phyloP scores from a whole-genome alignment of 2,888 invertebrate species.

The Tipula lateralis region DNA sequence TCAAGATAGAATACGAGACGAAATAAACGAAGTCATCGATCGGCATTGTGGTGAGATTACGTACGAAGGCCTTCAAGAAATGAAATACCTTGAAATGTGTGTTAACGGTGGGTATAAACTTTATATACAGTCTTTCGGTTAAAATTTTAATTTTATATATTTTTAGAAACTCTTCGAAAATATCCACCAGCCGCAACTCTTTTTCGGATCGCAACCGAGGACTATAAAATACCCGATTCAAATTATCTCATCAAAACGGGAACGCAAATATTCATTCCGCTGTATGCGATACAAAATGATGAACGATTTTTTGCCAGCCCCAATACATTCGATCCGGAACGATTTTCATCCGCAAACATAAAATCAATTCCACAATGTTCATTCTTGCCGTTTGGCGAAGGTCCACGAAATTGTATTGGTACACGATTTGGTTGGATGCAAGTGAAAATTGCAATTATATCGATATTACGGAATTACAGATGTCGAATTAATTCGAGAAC shows the following conservation, averaged over 20 bases:
- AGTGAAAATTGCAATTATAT: constrained; percentile 12
- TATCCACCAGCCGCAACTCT: background rate
- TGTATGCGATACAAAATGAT: constrained; percentile 30
- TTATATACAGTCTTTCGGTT: background rate
- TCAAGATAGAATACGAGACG: constrained; percentile 30
- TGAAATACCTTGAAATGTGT: constrained; percentile 20
- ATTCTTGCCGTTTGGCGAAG: constrained; percentile 34
- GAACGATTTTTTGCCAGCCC: constrained; percentile 30
- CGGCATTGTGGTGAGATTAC: background rate
- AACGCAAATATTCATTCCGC: constrained; percentile 29
- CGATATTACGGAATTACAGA: background rate
- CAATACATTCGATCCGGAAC: constrained; percentile 30
- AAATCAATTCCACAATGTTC: constrained; percentile 27
- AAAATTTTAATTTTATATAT: background rate
- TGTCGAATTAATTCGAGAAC: background rate
- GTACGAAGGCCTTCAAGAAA: background rate
- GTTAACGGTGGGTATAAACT: constrained; percentile 25
- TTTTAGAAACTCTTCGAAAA: constrained; percentile 30
- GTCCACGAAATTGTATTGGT: constrained; percentile 35
- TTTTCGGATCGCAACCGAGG: background rate
- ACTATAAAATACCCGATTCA: constrained; percentile 30
- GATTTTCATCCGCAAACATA: constrained; percentile 28
- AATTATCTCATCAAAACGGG: constrained; percentile 28
- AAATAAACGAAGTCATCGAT: background rate
- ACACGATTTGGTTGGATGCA: constrained; percentile 34